phyloP scores from a whole-genome alignment of 2,113 vertebrate genomes.

The Rafetus swinhoei region DNA sequence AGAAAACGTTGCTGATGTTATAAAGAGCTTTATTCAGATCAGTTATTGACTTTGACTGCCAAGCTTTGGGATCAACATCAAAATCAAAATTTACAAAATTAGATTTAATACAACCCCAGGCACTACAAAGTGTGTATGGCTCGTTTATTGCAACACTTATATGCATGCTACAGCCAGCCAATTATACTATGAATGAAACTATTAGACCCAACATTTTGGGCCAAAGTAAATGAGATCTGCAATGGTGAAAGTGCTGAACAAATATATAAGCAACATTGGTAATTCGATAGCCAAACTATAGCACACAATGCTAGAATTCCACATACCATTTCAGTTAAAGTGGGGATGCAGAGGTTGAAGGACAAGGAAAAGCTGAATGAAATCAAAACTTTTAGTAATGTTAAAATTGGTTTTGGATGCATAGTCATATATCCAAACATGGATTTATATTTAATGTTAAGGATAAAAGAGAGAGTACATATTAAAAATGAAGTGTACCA shows the following conservation, averaged over 20 bases:
- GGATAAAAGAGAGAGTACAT: background rate
- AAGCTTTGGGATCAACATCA: background rate
- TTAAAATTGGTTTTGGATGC: no score
- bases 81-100: background rate
- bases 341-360: background rate
- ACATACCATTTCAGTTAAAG: background rate
- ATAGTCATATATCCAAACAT: background rate
- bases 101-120: background rate
- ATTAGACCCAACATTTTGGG: background rate
- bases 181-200: background rate
- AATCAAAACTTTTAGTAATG: no score
- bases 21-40: background rate
- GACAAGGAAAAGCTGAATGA: background rate
- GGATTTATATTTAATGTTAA: background rate
- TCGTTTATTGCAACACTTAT: background rate
- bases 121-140: no score
- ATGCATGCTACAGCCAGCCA: background rate
- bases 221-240: background rate
- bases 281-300: background rate
- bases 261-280: background rate
- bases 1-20: background rate
- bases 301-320: background rate
- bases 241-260: background rate
- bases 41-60: background rate
- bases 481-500: background rate